Evolutionary conservation across 2,888 invertebrate species (phyloP).

Genomic region (Machimus rusticus): DNA sequence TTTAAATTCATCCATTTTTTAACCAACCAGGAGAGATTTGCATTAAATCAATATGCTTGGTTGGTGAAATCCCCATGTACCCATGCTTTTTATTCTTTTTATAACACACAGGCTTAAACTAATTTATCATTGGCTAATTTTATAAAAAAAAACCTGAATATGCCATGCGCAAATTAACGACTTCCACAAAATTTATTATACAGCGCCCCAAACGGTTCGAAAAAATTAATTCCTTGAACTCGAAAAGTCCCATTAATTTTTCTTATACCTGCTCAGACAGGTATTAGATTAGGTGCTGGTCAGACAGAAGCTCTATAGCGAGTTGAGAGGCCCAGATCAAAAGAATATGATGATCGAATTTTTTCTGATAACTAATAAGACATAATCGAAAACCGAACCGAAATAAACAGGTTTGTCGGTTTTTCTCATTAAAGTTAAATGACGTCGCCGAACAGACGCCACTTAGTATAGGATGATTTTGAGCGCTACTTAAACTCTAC

Average conservation of each 20-base stretch:
- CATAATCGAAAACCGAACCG: neutral
- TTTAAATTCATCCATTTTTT: too few species aligned
- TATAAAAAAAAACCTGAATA: neutral
- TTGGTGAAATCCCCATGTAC: neutral
- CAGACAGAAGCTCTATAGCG: neutral
- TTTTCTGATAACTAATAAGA: neutral
- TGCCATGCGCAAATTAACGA: neutral
- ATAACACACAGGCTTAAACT: neutral
- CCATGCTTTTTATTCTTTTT: neutral
- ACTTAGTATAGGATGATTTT: neutral
- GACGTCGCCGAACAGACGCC: conserved; percentile 20
- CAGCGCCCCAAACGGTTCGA: neutral
- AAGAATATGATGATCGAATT: neutral
- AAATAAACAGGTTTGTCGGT: conserved; percentile 20
- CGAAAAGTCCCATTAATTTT: neutral
- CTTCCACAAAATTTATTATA: neutral
- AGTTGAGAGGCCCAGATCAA: neutral
- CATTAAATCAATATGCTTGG: too few species aligned
- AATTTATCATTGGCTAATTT: neutral
- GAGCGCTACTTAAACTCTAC: neutral
- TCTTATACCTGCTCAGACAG: neutral
- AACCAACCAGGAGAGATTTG: too few species aligned
- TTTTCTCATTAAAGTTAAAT: conserved; percentile 12
- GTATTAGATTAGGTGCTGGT: neutral
- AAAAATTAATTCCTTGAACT: neutral